Evolutionary conservation across 2,888 invertebrate species (phyloP), one percentile per base, ranked within the genome.

Genomic region (Amblyjoppa proteus): DNA sequence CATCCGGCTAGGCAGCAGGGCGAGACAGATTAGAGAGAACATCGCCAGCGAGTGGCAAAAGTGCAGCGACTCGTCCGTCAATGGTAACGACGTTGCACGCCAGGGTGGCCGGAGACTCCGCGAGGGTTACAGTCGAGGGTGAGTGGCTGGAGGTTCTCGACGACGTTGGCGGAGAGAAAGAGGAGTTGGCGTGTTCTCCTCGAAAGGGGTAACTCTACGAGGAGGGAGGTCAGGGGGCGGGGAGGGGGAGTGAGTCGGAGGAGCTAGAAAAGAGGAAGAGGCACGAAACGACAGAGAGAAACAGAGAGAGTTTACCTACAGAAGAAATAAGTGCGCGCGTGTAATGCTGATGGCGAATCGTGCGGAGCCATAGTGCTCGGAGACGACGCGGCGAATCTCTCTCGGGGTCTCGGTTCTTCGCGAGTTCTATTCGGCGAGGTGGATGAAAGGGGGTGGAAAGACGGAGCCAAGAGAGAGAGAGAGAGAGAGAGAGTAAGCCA

Each of bases 271-370:
- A 78, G 73, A 87, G 83, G 75, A 81, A 49, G 16, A 49, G 16
- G 16, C 45, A 11, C 41, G 11, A 5, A 41, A 11, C 41, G 9
- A 41, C 1, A 41, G 78, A 77, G 58, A 85, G 80, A 77, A 80
- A 83, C 86, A 68, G 89, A 88, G 89, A 88, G 87, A 88, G 89
- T 89, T 90, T 91, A 90, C 91, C 92, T 90, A 90, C 92, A 89
- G 92, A 91, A 92, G 92, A 91, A 93, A 93, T 92, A 91, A 93
- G 91, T 90, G 91, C 91, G 91, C 92, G 90, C 89, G 91, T 91
- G 91, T 92, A 92, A 92, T 90, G 91, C 92, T 90, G 93, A 92
- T 93, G 92, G 93, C 92, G 93, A 92, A 92, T 90, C 90, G 91
- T 90, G 87, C 88, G 88, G 88, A 89, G 89, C 64, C 64, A 64